Evolutionary conservation across 1,140 invertebrate species (phyloP).

Genomic region (Metaphire vulgaris): DNA sequence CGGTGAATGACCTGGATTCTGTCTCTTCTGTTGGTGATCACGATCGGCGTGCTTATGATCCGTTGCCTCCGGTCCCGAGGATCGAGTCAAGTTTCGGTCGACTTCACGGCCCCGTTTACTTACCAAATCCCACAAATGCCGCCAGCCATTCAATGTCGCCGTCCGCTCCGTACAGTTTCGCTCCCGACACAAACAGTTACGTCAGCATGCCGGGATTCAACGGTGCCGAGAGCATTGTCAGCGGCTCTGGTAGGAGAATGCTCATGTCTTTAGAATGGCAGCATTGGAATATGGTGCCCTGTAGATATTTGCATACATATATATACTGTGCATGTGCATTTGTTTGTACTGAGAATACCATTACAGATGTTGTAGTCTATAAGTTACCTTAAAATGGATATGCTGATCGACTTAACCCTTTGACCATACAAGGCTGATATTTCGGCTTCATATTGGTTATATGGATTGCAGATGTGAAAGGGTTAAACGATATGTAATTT

Average conservation of each 20-base stretch:
- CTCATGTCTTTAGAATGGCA: not conserved
- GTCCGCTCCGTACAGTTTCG: constrained; percentile 11
- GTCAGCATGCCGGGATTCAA: constrained; percentile 53
- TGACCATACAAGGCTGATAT: no score
- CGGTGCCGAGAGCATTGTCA: constrained; percentile 60
- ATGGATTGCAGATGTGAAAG: no score
- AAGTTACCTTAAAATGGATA: no score
- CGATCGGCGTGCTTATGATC: not conserved
- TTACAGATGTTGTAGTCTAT: not conserved
- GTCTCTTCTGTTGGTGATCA: constrained; percentile 18
- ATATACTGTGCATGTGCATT: constrained; percentile 4
- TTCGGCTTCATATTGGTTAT: no score
- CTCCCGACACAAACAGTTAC: constrained; percentile 66
- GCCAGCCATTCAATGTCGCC: not conserved
- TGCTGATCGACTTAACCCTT: no score
- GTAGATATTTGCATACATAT: not conserved
- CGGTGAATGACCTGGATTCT: constrained; percentile 12
- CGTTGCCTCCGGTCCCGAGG: constrained; percentile 1
- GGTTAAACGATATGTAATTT: no score
- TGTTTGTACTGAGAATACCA: not conserved
- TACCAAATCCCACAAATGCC: not conserved
- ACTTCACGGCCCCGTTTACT: not conserved
- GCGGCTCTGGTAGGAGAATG: constrained; percentile 60
- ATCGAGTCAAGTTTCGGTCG: not conserved
- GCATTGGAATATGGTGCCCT: not conserved